Conservation (phyloP, 2,113 vertebrate species). For the Albula goreensis region DNA sequence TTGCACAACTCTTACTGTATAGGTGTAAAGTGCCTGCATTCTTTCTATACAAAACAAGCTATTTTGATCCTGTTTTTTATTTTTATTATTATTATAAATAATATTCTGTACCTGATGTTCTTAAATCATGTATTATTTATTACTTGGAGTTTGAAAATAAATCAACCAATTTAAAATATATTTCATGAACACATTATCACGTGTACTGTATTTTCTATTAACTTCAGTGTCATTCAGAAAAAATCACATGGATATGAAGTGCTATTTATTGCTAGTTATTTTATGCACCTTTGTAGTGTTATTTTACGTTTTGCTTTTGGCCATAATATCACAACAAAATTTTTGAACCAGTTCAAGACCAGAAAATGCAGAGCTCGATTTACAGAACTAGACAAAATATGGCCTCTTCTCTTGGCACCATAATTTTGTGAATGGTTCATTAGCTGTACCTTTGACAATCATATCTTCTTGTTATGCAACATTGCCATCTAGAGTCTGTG, state of each 20-base stretch:
- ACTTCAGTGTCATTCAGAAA: neutral
- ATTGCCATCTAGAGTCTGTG: slow-evolving; percentile 27
- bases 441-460: neutral
- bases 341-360: too few species aligned
- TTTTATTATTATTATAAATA: slow-evolving; percentile 13
- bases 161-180: slow-evolving; percentile 8
- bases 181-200: neutral
- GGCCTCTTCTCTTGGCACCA: too few species aligned
- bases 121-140: slow-evolving; percentile 58
- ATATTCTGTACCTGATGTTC: slow-evolving; percentile 44
- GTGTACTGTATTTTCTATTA: neutral
- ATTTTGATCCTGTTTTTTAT: slow-evolving; percentile 43
- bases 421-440: neutral
- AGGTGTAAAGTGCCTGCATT: slow-evolving; percentile 62
- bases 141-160: slow-evolving; percentile 50
- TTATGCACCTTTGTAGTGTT: neutral
- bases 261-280: neutral
- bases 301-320: too few species aligned
- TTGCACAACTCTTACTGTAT: slow-evolving; percentile 35
- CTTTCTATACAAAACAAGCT: slow-evolving; percentile 45
- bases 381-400: too few species aligned
- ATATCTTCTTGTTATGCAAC: neutral
- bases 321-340: too few species aligned
- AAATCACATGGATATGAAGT: neutral
- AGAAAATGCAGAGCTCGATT: too few species aligned